Base-by-base conservation (phyloP, 2,113 vertebrate genomes). In the Cheirogaleus medius region DNA sequence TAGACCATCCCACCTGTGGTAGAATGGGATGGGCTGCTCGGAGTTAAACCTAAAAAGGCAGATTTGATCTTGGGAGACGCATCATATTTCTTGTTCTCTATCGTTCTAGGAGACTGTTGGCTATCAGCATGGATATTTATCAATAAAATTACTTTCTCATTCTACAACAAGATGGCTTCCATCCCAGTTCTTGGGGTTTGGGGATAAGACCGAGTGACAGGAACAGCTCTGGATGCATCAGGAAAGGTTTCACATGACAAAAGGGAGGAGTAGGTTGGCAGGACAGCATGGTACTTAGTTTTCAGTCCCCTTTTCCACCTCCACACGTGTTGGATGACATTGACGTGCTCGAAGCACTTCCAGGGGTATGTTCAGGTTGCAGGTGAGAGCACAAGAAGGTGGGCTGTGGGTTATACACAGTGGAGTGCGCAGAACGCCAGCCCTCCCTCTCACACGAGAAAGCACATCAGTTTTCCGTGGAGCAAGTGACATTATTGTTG, bases 111-210 rank as follows among this genome's bases (percentile, higher is more conserved):
- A 18, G 39, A 34, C 3, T 60, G 52, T 66, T 66, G 71, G 44
- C 15, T 63, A 47, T 44, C 32, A 60, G n/a, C 23, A 21, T 49
- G 63, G 49, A 47, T 27, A 23, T 58, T 63, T 63, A 34, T 86
- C 42, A 97, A 86, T 93, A 94, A 92, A 94, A 32, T 6, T 92
- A 23, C 42, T 97, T 87, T 81, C 47, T 66, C 14, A 90, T 74
- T 6, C 29, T 81, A 32, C 89, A 34, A 78, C 44, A 66, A 54
- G 2, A 32, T 60, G 42, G n/a, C 37, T 60, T 88, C 68, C 21
- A 23, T 87, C 42, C 9, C 34, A 60, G 58, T 83, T 83, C 60
- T 34, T 23, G 47, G 42, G 52, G 52, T 1, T 4, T 74, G 32
- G 52, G 39, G 29, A 8, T 66, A 76, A 94, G 34, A 10, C 39